Evolutionary conservation across 2,888 invertebrate species (phyloP).

Genomic region (Minunthozetes semirufus): DNA sequence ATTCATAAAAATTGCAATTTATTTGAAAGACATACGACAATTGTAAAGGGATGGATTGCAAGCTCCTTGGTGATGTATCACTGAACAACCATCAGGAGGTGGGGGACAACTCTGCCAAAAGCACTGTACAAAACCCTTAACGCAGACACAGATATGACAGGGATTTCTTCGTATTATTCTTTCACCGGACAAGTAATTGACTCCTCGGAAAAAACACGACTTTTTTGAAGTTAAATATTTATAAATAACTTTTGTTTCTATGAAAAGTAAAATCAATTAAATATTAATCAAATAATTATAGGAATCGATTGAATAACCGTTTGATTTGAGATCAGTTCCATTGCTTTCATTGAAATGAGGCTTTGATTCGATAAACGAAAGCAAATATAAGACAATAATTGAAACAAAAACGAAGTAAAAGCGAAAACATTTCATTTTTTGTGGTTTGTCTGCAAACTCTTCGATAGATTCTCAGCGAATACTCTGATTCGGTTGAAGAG

Average conservation of each 20-base stretch:
- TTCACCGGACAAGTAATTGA: constrained; percentile 40
- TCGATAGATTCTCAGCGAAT: background rate
- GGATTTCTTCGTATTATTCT: constrained; percentile 43
- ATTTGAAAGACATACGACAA: constrained; percentile 44
- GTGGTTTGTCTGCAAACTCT: background rate
- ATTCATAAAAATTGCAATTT: background rate
- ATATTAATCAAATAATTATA: background rate
- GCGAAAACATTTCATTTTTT: background rate
- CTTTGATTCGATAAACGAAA: background rate
- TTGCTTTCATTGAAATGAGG: background rate
- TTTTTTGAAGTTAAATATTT: constrained; percentile 6
- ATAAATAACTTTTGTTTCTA: background rate
- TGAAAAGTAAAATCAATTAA: background rate
- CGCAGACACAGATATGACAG: constrained; percentile 45
- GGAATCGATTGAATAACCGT: background rate
- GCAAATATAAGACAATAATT: background rate
- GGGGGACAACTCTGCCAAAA: constrained; percentile 45
- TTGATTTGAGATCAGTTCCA: background rate
- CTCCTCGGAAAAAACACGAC: constrained; percentile 47
- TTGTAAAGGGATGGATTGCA: constrained; percentile 45
- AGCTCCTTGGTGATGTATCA: constrained; percentile 43
- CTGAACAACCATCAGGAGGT: constrained; percentile 44
- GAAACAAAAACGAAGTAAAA: background rate
- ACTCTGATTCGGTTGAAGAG: background rate
- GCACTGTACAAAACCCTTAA: constrained; percentile 44